These are phyloP conservation scores for Paedocypris sp. DNA, from an alignment of 2,113 vertebrate genomes.

Conservation along the genomic window DNA sequence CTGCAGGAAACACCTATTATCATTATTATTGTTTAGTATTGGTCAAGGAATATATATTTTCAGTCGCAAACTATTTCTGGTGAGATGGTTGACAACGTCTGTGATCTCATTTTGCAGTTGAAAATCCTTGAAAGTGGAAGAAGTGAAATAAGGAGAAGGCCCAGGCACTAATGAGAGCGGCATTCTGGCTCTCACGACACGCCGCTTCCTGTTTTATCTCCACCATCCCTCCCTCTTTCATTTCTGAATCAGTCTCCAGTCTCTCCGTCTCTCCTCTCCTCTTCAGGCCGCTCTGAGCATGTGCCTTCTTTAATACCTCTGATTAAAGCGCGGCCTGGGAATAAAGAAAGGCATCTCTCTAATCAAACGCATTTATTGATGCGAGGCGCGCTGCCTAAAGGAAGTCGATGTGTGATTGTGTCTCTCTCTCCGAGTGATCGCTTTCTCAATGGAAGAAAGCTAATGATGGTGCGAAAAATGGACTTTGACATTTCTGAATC, in stretches of 20 bases:
- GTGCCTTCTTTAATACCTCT: constrained; percentile 30
- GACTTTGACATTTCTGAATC: constrained; percentile 3
- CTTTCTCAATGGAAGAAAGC: constrained; percentile 3
- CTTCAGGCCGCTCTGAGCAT: constrained; percentile 18
- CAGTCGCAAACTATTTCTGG: neutral
- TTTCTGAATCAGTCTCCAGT: neutral
- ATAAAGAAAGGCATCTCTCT: constrained; percentile 15
- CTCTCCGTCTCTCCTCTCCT: neutral
- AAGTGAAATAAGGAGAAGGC: constrained; percentile 4
- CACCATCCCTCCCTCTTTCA: neutral
- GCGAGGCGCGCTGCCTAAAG: constrained; percentile 22
- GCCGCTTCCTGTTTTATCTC: neutral
- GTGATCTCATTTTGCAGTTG: neutral
- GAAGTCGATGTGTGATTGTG: constrained; percentile 18
- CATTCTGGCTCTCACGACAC: neutral
- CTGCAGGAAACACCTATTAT: too few species aligned
- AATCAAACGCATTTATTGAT: constrained; percentile 26
- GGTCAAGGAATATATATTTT: too few species aligned
- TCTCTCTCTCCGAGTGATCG: constrained; percentile 1
- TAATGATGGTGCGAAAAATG: neutral
- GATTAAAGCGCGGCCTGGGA: constrained; percentile 35
- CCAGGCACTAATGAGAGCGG: constrained; percentile 4
- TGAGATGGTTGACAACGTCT: constrained; percentile 10
- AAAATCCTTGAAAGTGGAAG: constrained; percentile 1
- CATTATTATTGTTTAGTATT: too few species aligned